These are phyloP conservation scores for Etheostoma spectabile DNA, from an alignment of 2,113 vertebrate genomes.

Conservation along the genomic window DNA sequence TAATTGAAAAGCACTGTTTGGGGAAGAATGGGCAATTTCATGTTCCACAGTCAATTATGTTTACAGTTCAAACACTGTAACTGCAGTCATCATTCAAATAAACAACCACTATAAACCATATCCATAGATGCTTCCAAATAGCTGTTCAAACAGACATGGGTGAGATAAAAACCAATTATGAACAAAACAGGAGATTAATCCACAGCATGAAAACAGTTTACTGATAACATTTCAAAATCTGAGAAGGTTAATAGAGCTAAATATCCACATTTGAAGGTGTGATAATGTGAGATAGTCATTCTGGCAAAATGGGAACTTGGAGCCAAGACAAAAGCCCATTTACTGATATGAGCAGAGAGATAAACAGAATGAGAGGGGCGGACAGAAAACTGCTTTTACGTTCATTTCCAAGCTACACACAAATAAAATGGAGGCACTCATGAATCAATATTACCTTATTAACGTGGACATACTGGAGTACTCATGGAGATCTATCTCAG, in stretches of 20 bases:
- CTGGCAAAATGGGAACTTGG: constrained; percentile 48
- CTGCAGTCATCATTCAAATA: constrained; percentile 38
- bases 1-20: constrained; percentile 19
- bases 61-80: constrained; percentile 49
- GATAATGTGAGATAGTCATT: constrained; percentile 38
- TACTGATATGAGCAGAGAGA: constrained; percentile 48
- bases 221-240: constrained; percentile 55
- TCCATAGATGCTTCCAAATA: constrained; percentile 48
- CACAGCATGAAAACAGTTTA: constrained; percentile 58
- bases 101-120: constrained; percentile 58
- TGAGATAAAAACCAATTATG: constrained; percentile 56
- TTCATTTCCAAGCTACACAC: constrained; percentile 29
- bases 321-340: constrained; percentile 47
- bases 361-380: constrained; percentile 31
- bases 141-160: constrained; percentile 71
- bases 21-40: constrained; percentile 7
- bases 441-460: constrained; percentile 58
- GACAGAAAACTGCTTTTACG: constrained; percentile 43
- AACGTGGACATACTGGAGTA: constrained; percentile 48
- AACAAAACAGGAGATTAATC: constrained; percentile 61
- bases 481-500: constrained; percentile 46
- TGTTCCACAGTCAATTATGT: constrained; percentile 35
- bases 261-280: constrained; percentile 33
- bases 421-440: constrained; percentile 52
- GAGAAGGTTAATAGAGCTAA: constrained; percentile 62